Evolutionary conservation across 2,888 invertebrate species (phyloP), one percentile per base, ranked within the genome.

Genomic region (Tenthredo notha): DNA sequence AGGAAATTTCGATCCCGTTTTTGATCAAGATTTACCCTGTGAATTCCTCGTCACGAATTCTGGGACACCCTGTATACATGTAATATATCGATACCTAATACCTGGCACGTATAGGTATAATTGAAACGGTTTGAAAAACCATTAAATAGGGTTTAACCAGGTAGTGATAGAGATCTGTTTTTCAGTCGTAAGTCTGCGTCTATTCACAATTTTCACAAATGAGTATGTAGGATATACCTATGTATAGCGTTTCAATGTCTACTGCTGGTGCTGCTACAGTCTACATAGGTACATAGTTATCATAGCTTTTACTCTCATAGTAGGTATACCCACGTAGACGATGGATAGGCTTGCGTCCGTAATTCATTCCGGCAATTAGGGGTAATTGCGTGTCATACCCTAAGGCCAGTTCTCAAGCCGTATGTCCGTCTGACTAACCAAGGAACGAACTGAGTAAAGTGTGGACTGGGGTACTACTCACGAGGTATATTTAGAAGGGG

Each of bases 331-430:
- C 29, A 70, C 83, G 70, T 83, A 83, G 67, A 83, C 37, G 83
- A 83, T 58, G 83, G 65, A 83, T 80, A 80, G 80, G 67, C 67
- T 50, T 58, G 83, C 83, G 83, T 83, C 83, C 86, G 87, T 89
- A 90, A 90, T 90, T 90, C 89, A 89, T 89, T 88, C 87, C 86
- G 72, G 88, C 88, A 88, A 89, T 89, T 89, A 88, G 85, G 87
- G 87, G 87, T 90, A 90, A 90, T 90, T 90, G 89, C 89, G 80
- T 43, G 86, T 86, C 88, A 87, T 87, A 87, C 85, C 85, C 83
- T 78, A 84, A 25, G 72, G 85, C 40, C 54, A 80, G 70, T 78
- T 58, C 50, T 78, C 65, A 77, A 65, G 29, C 50, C 67, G 84
- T 75, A 54, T 58, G 84, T 84, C 84, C 74, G 84, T 84, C 47